Conservation (phyloP, 2,113 vertebrate genomes). For the Coreoperca whiteheadi region DNA sequence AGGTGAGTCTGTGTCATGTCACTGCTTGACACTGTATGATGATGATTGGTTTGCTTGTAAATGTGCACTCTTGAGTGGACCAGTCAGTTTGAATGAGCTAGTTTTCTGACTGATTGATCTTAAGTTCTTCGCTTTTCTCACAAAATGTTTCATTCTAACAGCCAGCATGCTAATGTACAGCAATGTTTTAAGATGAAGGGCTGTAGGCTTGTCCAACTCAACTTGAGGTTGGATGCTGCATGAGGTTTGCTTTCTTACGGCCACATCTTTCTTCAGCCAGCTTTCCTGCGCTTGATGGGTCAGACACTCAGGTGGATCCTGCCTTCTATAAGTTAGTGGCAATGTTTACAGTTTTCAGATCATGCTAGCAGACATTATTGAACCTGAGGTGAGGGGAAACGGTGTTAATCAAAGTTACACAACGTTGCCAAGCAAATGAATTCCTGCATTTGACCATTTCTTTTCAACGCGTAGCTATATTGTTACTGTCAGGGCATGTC, state of each 20-base stretch:
- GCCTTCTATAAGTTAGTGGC: not conserved
- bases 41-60: slow-evolving; percentile 30
- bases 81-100: not conserved
- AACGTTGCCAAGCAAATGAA: too few relatives aligned
- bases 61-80: slow-evolving; percentile 1
- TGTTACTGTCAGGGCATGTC: too few relatives aligned
- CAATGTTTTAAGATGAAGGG: not conserved
- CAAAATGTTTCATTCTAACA: not conserved
- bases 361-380: not conserved
- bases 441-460: too few relatives aligned
- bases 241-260: not conserved
- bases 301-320: not conserved
- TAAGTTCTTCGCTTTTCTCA: not conserved
- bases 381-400: too few relatives aligned
- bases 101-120: slow-evolving; percentile 13
- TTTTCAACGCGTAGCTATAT: too few relatives aligned
- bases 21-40: not conserved
- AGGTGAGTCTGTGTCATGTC: slow-evolving; percentile 10
- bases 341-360: not conserved
- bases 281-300: not conserved
- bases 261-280: not conserved
- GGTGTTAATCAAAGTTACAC: too few relatives aligned
- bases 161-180: too few relatives aligned
- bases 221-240: not conserved
- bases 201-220: not conserved